Conservation (phyloP, 2,113 vertebrate genomes). For the Leiothrix lutea region DNA sequence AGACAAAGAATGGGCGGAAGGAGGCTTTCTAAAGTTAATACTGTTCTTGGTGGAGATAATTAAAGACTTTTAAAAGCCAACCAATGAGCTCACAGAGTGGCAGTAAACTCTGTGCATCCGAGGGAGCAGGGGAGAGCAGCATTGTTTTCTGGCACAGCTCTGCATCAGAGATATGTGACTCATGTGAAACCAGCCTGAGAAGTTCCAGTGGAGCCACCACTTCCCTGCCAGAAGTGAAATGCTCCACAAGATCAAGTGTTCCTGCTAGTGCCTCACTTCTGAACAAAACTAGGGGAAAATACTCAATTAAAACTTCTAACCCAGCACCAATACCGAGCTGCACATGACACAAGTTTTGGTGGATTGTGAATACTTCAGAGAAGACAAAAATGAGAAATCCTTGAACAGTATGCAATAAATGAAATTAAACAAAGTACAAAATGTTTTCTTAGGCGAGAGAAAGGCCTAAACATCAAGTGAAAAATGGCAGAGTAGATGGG, state of each 20-base stretch:
- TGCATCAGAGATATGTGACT: neutral
- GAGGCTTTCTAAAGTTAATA: conserved; percentile 35
- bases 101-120: neutral
- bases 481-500: neutral
- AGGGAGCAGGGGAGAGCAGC: neutral
- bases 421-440: neutral
- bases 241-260: neutral
- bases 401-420: neutral
- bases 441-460: neutral
- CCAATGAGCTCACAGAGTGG: neutral
- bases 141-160: neutral
- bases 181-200: neutral
- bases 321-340: neutral
- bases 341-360: neutral
- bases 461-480: neutral
- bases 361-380: neutral
- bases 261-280: neutral
- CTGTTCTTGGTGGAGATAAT: conserved; percentile 42
- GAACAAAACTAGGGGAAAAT: neutral
- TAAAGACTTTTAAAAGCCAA: conserved; percentile 10
- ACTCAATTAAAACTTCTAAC: neutral
- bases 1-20: conserved; percentile 32
- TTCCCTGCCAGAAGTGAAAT: neutral
- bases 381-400: neutral
- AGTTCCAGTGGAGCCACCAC: neutral